These are phyloP conservation scores for Leptopilina clavipes DNA, from an alignment of 1,140 invertebrate species.

Conservation along the genomic window DNA sequence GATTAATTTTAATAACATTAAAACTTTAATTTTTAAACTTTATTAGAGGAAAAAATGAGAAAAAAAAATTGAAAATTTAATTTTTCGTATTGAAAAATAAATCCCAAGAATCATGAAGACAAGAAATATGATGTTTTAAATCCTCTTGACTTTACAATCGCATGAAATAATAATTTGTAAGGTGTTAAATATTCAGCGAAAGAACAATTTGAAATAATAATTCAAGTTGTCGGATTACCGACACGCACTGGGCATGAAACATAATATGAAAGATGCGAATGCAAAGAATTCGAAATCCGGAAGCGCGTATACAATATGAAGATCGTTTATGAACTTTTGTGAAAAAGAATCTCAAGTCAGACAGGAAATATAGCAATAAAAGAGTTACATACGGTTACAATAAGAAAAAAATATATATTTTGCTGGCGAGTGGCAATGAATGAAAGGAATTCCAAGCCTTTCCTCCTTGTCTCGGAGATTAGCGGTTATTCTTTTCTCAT, in stretches of 20 bases:
- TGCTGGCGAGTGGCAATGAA: slow-evolving; percentile 1
- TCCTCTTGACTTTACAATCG: background rate
- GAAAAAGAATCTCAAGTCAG: slow-evolving; percentile 14
- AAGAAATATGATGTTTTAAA: too few species aligned
- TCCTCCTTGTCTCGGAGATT: slow-evolving; percentile 28
- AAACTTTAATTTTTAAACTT: too few species aligned
- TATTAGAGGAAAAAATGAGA: too few species aligned
- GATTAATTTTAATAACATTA: too few species aligned
- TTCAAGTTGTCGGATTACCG: slow-evolving; percentile 2
- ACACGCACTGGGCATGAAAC: slow-evolving; percentile 21
- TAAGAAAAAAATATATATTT: background rate
- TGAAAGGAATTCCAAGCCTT: slow-evolving; percentile 32
- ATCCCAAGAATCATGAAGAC: too few species aligned
- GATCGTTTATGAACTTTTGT: slow-evolving; percentile 20
- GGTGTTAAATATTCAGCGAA: slow-evolving; percentile 3
- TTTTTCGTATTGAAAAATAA: too few species aligned
- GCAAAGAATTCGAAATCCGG: slow-evolving; percentile 30
- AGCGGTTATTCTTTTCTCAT: slow-evolving; percentile 23
- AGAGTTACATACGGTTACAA: background rate
- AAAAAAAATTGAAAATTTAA: too few species aligned
- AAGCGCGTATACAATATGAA: background rate
- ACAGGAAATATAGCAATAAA: slow-evolving; percentile 27
- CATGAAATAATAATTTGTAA: background rate
- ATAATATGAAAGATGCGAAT: background rate
- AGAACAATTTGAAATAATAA: background rate